These are phyloP conservation scores for Protomyctophum bolini DNA, from an alignment of 2,113 vertebrate genomes.

Conservation along the genomic window DNA sequence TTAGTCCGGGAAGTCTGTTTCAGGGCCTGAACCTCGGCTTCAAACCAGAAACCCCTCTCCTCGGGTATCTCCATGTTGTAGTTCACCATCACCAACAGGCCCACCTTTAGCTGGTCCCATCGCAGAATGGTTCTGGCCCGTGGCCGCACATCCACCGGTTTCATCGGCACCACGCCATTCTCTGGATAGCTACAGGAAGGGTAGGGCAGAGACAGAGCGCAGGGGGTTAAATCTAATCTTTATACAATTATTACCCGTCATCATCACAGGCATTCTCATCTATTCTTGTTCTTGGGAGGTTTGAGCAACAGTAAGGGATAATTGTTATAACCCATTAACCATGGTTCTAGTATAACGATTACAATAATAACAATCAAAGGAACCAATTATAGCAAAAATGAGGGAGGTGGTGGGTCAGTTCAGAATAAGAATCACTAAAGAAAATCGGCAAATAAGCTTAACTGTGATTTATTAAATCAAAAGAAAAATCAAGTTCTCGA, in stretches of 20 bases:
- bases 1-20: slow-evolving; percentile 93
- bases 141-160: slow-evolving; percentile 84
- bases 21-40: slow-evolving; percentile 88
- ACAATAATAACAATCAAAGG: no score
- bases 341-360: no score
- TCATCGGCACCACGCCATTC: slow-evolving; percentile 91
- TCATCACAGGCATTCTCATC: not conserved
- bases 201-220: no score
- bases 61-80: slow-evolving; percentile 95
- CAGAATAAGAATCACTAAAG: no score
- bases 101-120: slow-evolving; percentile 88
- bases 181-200: slow-evolving; percentile 87
- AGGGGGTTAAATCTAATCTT: not conserved
- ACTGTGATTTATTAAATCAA: no score
- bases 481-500: no score
- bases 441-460: no score
- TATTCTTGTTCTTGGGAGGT: no score
- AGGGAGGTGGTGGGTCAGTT: no score
- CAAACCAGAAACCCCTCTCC: slow-evolving; percentile 97
- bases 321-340: no score
- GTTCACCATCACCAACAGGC: slow-evolving; percentile 92
- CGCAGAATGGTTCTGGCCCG: slow-evolving; percentile 87
- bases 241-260: not conserved
- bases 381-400: no score
- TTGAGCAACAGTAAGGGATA: no score